Conservation (phyloP, 2,888 invertebrate species). For the Lasioglossum lativentre region DNA sequence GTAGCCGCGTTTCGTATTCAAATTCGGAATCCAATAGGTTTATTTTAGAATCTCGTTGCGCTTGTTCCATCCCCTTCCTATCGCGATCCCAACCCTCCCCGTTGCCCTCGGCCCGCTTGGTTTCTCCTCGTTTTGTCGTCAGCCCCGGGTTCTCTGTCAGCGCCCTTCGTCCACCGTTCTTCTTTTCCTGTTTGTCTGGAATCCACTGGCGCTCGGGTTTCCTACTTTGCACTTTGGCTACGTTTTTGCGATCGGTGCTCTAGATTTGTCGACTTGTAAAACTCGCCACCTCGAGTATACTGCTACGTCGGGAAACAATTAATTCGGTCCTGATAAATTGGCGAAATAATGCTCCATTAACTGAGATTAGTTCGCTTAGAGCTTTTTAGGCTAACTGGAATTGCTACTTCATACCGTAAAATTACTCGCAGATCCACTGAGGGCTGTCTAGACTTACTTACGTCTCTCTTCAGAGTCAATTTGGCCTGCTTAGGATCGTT, state of each 20-base stretch:
- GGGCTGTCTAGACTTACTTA: not conserved
- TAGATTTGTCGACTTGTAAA: not conserved
- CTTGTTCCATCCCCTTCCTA: conserved; percentile 12
- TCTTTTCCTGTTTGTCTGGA: conserved; percentile 40
- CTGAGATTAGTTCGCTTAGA: not conserved
- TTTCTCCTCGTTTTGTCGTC: conserved; percentile 16
- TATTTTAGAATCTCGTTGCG: conserved; percentile 41
- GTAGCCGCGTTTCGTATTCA: conserved; percentile 34
- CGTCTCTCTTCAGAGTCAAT: not conserved
- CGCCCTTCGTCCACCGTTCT: conserved; percentile 10
- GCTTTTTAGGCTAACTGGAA: not conserved
- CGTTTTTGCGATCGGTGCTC: conserved; percentile 13
- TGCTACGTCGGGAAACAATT: not conserved
- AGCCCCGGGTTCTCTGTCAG: not conserved
- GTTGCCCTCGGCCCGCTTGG: not conserved
- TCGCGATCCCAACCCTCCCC: not conserved
- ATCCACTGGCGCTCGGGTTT: conserved; percentile 10
- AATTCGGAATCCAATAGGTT: conserved; percentile 49
- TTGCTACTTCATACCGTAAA: not conserved
- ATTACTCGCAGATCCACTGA: not conserved
- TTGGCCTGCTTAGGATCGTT: too few relatives aligned
- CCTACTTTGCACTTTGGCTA: conserved; percentile 15
- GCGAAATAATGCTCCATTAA: not conserved
- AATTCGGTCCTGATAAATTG: not conserved
- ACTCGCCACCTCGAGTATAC: not conserved